Evolutionary conservation across 2,113 vertebrate species (phyloP), one percentile per base, ranked within the genome.

Genomic region (Sphaerodactylus townsendi): DNA sequence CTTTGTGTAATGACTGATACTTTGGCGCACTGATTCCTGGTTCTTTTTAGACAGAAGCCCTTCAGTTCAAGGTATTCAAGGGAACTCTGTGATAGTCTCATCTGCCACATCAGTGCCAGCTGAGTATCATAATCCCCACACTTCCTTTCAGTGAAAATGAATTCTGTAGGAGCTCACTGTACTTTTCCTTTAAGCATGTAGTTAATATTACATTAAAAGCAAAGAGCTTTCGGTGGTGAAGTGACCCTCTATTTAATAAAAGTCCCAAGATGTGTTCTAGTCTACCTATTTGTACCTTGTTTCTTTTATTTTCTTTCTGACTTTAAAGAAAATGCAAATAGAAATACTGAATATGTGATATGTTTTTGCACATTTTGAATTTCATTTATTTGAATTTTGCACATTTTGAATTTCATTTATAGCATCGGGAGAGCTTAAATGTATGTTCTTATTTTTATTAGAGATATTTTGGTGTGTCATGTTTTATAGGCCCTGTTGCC

Each of bases 1-100:
- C 44, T 72, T 21, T 65, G 0, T 85, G 75, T 87, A 81, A 64
- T 10, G 37, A 50, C 2, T 39, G 48, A 87, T 69, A 71, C 8
- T 1, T 77, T 39, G 0, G 62, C 46, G 76, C 50, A 70, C 81
- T 1, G 0, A 76, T 80, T 82, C 68, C 76, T 79, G 72, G 46
- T 30, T 41, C 81, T 76, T 59, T 77, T 0, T 11, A 93, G 77
- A 85, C 66, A 86, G 74, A 82, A 74, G 75, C 66, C 44, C 74
- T 84, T 75, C 46, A 85, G 39, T 73, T 65, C 56, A 25, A 19
- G 37, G 82, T 11, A 3, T 79, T 86, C 73, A 84, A 89, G 66
- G 73, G 59, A 87, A 77, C 64, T 33, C 73, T 81, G 30, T 77
- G 76, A 78, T 48, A 3, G 75, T 77, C 48, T 30, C 90, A 79